Base-by-base conservation (phyloP, 2,113 vertebrate genomes). In the Theristicus caerulescens region DNA sequence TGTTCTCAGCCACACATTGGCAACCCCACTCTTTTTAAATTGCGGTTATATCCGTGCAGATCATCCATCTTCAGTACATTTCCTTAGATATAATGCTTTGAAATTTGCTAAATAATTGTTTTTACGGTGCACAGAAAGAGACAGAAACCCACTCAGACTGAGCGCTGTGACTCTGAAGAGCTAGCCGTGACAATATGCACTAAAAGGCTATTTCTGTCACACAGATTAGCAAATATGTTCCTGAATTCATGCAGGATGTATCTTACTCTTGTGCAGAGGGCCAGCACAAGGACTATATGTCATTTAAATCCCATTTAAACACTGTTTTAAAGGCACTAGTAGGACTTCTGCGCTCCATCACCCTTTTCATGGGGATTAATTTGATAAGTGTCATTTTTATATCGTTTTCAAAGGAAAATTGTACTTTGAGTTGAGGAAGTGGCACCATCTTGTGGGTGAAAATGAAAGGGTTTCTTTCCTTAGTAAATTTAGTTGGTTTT, bases 391-490 rank as follows among this genome's bases (percentile, higher is more conserved):
- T 27, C 2, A 57, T 62, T 95, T 94, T 92, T 59, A 46, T 4
- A 32, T 2, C 0, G 3, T 54, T 94, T 90, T 44, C 40, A 65
- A 76, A 67, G 57, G 19, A 52, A 88, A 66, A 80, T 34, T 58
- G 8, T 9, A 44, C 31, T 94, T 93, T 89, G 93, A 77, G 4
- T 71, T 87, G 80, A 90, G 90, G 76, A 90, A 88, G 69, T 87
- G 80, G 96, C 96, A 93, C 97, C 97, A 98, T 90, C 97, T 97
- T 88, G 95, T 97, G 97, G 97, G 22, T 90, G 25, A 79, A 78
- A 96, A 61, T 42, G 70, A 93, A 92, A 87, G 17, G 47, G 47
- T 3, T 69, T 38, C 57, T 66, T 76, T 55, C 40, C 54, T 52
- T 9, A 51, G 10, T 42, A 49, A 83, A 84, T 42, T 7, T 18